Base-by-base conservation (phyloP, 37 sponge, comb jelly and placozoan species). In the Axinella damicornis region DNA sequence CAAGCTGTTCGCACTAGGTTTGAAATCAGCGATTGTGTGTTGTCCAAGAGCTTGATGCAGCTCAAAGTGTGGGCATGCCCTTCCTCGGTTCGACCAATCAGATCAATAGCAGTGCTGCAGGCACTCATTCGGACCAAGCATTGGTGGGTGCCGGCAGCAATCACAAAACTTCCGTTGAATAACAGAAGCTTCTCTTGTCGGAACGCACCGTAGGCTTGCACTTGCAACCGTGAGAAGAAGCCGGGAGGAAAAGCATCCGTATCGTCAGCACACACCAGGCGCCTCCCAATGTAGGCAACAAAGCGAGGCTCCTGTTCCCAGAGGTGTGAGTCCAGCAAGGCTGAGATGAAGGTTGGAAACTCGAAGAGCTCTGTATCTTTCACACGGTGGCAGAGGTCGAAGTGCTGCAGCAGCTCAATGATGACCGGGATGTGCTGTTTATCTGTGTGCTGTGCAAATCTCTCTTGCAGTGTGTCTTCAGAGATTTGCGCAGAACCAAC, bases 141-240 rank as follows among this genome's bases (percentile, higher is more conserved):
- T 60, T 89, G 87, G 40, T 57, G 56, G 11, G 37, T 24, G 15
- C 33, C 57, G n/a, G 60, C 58, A 24, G 83, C 71, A 0, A 90
- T 75, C 19, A 94, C 14, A 37, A 94, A 83, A 70, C 80, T 57
- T n/a, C 86, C 71, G 73, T 83, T 87, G 73, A 83, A 90, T 35
- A 79, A 57, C 39, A 24, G 12, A 25, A 75, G 27, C 17, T 74
- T 53, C 34, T 81, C 87, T 40, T 73, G 59, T n/a, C 32, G 53
- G 2, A 76, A 37, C 0, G 31, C 27, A 31, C 33, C 53, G 25
- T 62, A 74, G 0, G 74, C 36, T n/a, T 73, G 77, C 1, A 94
- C 94, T n/a, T 90, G 90, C 21, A 94, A 52, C 24, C 87, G 83
- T 28, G 81, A 70, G 39, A 94, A 83, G 53, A 94, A 94, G 13